These are phyloP conservation scores for Sylvia atricapilla DNA, from an alignment of 2,113 vertebrate species.

Conservation along the genomic window DNA sequence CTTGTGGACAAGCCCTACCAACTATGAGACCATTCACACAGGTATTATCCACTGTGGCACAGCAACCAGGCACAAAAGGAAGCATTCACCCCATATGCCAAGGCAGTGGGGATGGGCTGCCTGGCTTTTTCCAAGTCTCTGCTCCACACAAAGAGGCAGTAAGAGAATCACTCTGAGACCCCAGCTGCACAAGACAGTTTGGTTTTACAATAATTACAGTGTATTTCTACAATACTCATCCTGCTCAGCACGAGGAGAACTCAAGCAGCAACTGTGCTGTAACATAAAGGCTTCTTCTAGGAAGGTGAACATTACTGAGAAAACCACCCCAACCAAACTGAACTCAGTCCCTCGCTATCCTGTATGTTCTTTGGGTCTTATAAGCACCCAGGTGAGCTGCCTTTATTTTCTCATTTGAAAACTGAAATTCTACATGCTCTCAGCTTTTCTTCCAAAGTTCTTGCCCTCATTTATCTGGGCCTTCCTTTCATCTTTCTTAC, in stretches of 20 bases:
- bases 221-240: neutral
- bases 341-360: neutral
- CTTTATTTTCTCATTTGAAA: neutral
- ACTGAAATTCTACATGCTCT: neutral
- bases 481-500: neutral
- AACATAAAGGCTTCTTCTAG: neutral
- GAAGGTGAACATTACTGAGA: neutral
- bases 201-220: neutral
- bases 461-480: neutral
- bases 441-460: neutral
- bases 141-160: neutral
- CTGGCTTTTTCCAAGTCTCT: neutral
- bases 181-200: neutral
- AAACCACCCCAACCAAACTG: neutral
- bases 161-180: neutral
- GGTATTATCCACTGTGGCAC: fast-evolving
- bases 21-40: neutral
- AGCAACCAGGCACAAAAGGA: neutral
- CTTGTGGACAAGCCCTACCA: neutral
- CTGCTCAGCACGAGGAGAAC: neutral
- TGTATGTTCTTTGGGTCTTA: neutral
- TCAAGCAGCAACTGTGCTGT: neutral
- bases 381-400: neutral
- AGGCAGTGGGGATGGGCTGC: neutral
- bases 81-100: neutral